Evolutionary conservation across 1,140 invertebrate species (phyloP).

Genomic region (Amyelois transitella): DNA sequence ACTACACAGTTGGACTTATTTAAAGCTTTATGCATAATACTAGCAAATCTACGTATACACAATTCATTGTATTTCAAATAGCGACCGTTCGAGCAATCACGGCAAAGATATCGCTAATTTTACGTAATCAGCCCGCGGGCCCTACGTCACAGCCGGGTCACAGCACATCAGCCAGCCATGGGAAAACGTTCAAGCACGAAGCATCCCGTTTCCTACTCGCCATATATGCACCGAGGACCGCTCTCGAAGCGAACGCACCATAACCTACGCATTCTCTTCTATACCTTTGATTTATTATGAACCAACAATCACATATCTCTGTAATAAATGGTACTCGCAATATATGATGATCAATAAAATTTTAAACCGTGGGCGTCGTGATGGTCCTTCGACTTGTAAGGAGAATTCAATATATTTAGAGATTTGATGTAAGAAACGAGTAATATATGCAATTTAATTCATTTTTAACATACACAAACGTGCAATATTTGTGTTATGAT

Average conservation of each 20-base stretch:
- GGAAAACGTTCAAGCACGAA: slow-evolving; percentile 45
- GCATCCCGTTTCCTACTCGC: slow-evolving; percentile 47
- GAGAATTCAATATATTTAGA: background rate
- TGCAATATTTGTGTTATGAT: no score
- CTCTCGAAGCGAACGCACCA: background rate
- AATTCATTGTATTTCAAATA: no score
- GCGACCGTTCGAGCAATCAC: no score
- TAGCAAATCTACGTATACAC: no score
- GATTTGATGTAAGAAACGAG: no score
- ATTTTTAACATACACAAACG: no score
- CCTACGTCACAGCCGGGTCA: slow-evolving; percentile 35
- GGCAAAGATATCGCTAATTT: no score
- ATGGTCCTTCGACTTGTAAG: background rate
- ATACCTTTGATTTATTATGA: background rate
- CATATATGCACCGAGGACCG: slow-evolving; percentile 41
- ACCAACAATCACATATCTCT: background rate
- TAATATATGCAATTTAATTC: no score
- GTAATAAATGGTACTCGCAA: background rate
- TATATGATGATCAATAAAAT: slow-evolving; percentile 4
- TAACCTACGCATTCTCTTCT: background rate
- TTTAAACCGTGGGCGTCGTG: slow-evolving; percentile 1
- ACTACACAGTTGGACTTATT: no score
- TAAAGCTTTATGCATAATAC: no score
- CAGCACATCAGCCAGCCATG: slow-evolving; percentile 56
- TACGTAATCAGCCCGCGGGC: no score